phyloP scores from a whole-genome alignment of 1,140 invertebrate genomes.

The Agraylea sexmaculata region DNA sequence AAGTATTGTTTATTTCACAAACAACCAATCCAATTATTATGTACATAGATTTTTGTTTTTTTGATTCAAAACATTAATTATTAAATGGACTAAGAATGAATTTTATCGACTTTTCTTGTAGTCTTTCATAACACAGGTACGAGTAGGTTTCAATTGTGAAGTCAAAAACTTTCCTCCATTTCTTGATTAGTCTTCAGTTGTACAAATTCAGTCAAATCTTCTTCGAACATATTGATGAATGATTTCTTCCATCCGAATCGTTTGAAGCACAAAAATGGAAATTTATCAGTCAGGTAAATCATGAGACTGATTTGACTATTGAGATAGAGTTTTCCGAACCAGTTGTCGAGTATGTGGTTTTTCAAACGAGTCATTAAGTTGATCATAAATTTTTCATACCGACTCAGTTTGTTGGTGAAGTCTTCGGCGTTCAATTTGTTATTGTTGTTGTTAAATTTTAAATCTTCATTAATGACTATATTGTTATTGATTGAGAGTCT shows the following conservation, averaged over 20 bases:
- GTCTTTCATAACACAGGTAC: too few relatives aligned
- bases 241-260: conserved; percentile 28
- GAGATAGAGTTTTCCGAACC: conserved; percentile 27
- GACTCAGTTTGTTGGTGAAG: conserved; percentile 20
- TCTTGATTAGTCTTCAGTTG: conserved; percentile 9
- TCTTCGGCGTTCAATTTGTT: conserved; percentile 21
- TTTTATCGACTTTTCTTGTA: too few relatives aligned
- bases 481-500: neutral
- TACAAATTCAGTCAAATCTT: conserved; percentile 25
- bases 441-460: neutral
- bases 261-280: conserved; percentile 32
- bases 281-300: conserved; percentile 30
- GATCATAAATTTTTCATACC: conserved; percentile 6
- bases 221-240: conserved; percentile 30
- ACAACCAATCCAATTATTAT: too few relatives aligned
- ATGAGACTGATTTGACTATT: conserved; percentile 27
- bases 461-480: neutral
- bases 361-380: conserved; percentile 17
- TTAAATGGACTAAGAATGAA: too few relatives aligned
- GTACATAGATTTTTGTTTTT: too few relatives aligned
- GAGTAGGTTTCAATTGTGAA: too few relatives aligned
- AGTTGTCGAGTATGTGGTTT: conserved; percentile 21
- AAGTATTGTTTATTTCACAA: too few relatives aligned
- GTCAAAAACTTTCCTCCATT: too few relatives aligned
- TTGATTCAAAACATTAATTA: too few relatives aligned